Conservation (phyloP, 2,113 vertebrate genomes). For the Zosterops borbonicus region DNA sequence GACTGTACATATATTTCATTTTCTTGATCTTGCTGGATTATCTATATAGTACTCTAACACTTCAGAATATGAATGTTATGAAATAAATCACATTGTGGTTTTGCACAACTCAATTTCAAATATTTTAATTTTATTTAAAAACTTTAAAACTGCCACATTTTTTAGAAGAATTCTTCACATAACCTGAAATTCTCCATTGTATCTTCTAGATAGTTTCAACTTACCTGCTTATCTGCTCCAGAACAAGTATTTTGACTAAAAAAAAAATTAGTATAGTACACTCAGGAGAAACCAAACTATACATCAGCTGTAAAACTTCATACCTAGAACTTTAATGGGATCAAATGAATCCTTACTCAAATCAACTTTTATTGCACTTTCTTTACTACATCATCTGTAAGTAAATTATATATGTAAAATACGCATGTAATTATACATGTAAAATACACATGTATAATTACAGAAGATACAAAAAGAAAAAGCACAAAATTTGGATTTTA, state of each 20-base stretch:
- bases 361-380: neutral
- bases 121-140: neutral
- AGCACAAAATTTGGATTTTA: neutral
- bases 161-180: neutral
- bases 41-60: neutral
- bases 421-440: rapidly evolving
- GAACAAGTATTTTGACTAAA: neutral
- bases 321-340: neutral
- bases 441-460: neutral
- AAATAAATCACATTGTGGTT: neutral
- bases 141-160: rapidly evolving
- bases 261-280: neutral
- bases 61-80: neutral
- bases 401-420: neutral
- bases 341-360: neutral
- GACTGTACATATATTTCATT: neutral
- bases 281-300: neutral
- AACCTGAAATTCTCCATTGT: neutral
- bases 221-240: neutral
- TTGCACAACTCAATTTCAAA: neutral
- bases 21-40: neutral
- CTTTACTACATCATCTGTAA: neutral
- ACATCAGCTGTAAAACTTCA: neutral
- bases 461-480: neutral
- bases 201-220: neutral